Conservation (phyloP, 2,113 vertebrate species). For the Gobius niger region DNA sequence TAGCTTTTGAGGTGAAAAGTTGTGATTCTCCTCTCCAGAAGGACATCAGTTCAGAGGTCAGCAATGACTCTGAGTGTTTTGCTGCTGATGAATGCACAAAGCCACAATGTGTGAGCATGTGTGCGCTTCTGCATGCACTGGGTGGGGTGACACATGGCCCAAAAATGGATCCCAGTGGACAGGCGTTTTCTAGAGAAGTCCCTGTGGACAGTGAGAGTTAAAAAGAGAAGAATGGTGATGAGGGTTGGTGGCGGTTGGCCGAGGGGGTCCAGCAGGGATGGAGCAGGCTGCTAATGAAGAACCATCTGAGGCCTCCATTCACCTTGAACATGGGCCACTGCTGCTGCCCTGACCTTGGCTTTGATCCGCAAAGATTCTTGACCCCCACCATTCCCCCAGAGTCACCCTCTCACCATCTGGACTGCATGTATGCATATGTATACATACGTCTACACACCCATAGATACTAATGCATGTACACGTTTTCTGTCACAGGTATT, state of each 20-base stretch:
- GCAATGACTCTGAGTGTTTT: slow-evolving; percentile 22
- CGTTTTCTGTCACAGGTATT: slow-evolving; percentile 38
- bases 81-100: slow-evolving; percentile 43
- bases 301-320: slow-evolving; percentile 79
- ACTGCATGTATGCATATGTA: slow-evolving; percentile 67
- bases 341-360: slow-evolving; percentile 82
- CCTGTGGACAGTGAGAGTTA: slow-evolving; percentile 44
- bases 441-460: slow-evolving; percentile 54
- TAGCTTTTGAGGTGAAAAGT: slow-evolving; percentile 28
- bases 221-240: slow-evolving; percentile 39
- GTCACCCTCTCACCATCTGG: slow-evolving; percentile 74
- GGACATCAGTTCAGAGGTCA: slow-evolving; percentile 64
- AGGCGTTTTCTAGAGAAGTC: slow-evolving; percentile 48
- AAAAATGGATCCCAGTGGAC: slow-evolving; percentile 57
- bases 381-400: slow-evolving; percentile 74
- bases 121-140: slow-evolving; percentile 18
- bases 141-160: slow-evolving; percentile 20
- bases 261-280: slow-evolving; percentile 61
- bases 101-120: slow-evolving; percentile 37
- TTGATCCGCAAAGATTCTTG: slow-evolving; percentile 79
- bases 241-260: slow-evolving; percentile 46
- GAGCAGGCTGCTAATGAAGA: slow-evolving; percentile 77
- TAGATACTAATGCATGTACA: slow-evolving; percentile 59
- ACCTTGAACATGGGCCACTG: slow-evolving; percentile 81
- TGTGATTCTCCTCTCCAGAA: slow-evolving; percentile 59